phyloP scores from a whole-genome alignment of 2,888 invertebrate species.

The Branchipolynoe longqiensis region DNA sequence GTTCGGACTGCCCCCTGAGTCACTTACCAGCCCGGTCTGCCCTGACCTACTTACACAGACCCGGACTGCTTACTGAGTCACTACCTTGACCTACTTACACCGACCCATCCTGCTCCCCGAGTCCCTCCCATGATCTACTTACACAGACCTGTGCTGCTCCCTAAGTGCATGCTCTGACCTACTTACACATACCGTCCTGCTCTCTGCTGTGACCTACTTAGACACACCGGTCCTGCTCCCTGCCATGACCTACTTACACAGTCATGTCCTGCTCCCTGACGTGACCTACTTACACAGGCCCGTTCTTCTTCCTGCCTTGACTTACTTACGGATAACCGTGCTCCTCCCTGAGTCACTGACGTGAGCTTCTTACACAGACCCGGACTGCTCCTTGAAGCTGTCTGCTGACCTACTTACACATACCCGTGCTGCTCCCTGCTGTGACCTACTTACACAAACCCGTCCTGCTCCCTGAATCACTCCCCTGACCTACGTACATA shows the following conservation, averaged over 20 bases:
- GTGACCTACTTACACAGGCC: neutral
- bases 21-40: no score
- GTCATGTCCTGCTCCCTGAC: no score
- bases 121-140: neutral
- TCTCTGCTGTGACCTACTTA: neutral
- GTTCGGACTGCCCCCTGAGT: no score
- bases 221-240: no score
- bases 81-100: neutral
- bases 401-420: slow-evolving; percentile 15
- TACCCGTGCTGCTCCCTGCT: no score
- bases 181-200: slow-evolving; percentile 42
- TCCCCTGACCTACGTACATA: no score
- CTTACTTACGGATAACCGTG: no score
- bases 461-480: no score
- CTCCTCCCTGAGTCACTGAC: no score
- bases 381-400: slow-evolving; percentile 41
- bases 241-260: no score
- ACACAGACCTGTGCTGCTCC: neutral
- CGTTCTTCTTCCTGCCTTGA: neutral
- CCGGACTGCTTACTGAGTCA: slow-evolving; percentile 17
- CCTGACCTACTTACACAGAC: slow-evolving; percentile 24
- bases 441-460: no score
- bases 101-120: no score
- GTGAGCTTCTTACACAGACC: slow-evolving; percentile 47
- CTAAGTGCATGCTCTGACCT: neutral